Conservation (phyloP, 2,888 invertebrate genomes). For the Aricia artaxerxes region DNA sequence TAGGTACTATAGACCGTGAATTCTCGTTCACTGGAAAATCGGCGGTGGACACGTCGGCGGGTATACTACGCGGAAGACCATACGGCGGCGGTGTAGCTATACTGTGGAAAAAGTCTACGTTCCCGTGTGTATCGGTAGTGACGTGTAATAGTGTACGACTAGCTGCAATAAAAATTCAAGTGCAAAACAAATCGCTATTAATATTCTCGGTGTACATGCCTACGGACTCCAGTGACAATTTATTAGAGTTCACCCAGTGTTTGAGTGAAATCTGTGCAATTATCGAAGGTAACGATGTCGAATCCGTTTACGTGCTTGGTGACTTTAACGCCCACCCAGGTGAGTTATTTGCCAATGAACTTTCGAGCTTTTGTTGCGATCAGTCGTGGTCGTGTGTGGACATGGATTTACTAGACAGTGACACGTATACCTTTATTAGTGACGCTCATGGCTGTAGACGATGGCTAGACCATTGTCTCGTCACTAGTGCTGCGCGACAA, state of each 20-base stretch:
- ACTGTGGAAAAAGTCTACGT: constrained; percentile 42
- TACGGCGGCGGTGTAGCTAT: constrained; percentile 44
- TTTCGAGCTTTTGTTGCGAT: constrained; percentile 40
- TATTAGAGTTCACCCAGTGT: constrained; percentile 41
- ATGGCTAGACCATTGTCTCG: constrained; percentile 42
- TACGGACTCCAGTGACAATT: constrained; percentile 40
- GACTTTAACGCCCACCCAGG: constrained; percentile 45
- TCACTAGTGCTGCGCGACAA: constrained; percentile 35
- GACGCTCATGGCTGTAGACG: constrained; percentile 38
- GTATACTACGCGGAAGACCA: constrained; percentile 41
- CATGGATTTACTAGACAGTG: constrained; percentile 33
- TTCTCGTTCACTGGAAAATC: constrained; percentile 43
- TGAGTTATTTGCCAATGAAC: constrained; percentile 39
- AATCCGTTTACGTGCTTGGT: constrained; percentile 40
- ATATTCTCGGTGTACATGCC: constrained; percentile 45
- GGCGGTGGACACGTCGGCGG: constrained; percentile 43
- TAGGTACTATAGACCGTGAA: constrained; percentile 38
- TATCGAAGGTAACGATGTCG: constrained; percentile 35
- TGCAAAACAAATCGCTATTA: constrained; percentile 35
- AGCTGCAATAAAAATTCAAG: constrained; percentile 37
- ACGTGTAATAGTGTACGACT: constrained; percentile 40
- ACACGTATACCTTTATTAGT: constrained; percentile 41
- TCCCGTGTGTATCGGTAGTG: constrained; percentile 40
- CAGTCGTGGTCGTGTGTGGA: constrained; percentile 42
- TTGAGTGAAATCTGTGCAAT: constrained; percentile 40